Evolutionary conservation across 1,140 invertebrate genomes (phyloP), one percentile per base, ranked within the genome.

Genomic region (Bilobella aurantiaca): DNA sequence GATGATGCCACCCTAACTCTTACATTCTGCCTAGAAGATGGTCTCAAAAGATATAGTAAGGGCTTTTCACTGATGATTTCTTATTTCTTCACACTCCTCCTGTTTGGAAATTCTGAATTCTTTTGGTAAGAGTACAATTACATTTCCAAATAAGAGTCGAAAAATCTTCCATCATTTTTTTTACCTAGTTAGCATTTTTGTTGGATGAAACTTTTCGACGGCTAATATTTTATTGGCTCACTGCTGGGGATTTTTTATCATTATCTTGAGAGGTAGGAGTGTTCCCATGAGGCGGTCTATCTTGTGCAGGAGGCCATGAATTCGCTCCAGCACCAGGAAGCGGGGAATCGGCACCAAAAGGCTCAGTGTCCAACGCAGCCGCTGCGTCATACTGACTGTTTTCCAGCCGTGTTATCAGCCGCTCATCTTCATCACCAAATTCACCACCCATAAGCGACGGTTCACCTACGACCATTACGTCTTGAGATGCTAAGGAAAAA

Each of bases 381-480:
- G 85, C 83, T 25, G 89, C 89, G 77, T 98, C 95, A 80, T 95
- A 98, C 82, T 98, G 95, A 68, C 90, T 93, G 80, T 99, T 99
- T 79, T 99, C 96, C 65, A 98, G 82, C 74, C 96, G 84, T 37
- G 95, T 98, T 69, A 99, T 99, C 62, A 98, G 82, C 70, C 96
- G 84, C 78, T 99, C 96, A 76, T 99, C 96, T 77, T 98, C 95
- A 76, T 99, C 96, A 29, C 96, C 96, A 78, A 98, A 98, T 78
- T 99, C 96, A 56, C 96, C 95, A 53, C 96, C 96, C 96, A 99
- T 70, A 60, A 98, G 81, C 2, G 95, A 97, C 49, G 96, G 96
- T 76, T 99, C 96, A 70, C 96, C 96, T 18, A 99, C 96, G 30
- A 98, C 94, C 96, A 99, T 99, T 69, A 98, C 96, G 80, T 98